Base-by-base conservation (phyloP, 2,888 invertebrate species). In the Meganola albula region DNA sequence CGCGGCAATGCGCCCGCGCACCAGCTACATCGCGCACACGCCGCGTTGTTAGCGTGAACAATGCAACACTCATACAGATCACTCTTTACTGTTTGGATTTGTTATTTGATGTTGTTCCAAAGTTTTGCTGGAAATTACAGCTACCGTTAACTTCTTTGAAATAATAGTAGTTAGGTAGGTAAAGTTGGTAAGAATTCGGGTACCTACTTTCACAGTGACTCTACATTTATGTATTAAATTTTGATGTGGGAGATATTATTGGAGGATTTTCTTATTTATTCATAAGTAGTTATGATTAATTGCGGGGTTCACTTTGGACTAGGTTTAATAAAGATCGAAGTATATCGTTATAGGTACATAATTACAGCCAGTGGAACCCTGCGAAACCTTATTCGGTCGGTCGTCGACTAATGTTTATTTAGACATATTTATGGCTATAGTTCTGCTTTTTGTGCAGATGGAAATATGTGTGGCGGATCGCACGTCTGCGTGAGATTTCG, bases 391-490 rank as follows among this genome's bases (percentile, higher is more conserved):
- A 71, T 73, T 70, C 67, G 63, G 72, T 58, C 66, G 54, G 72
- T 63, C 72, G 67, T 64, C 72, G 74, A 74, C 83, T 82, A 83
- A 84, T 80, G 83, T 83, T 84, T 84, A 82, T 84, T 85, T 84
- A 82, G 84, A 85, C 83, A 86, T 87, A 86, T 87, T 87, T 86
- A 87, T 87, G 84, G 86, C 83, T 82, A 84, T 84, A 84, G 85
- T 83, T 85, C 83, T 75, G 80, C 82, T 84, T 87, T 87, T 87
- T 87, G 85, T 84, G 72, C 63, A 56, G 77, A 79, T 77, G 85
- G 79, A 87, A 87, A 86, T 87, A 87, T 87, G 87, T 86, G 87
- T 86, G 85, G 87, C 86, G 86, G 84, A 76, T 86, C 83, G 84
- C 87, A 84, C 86, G 84, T 84, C 82, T 74, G 75, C 83, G 85